These are phyloP conservation scores for Eudorcas thomsonii DNA, from an alignment of 2,113 vertebrate genomes.

Conservation along the genomic window DNA sequence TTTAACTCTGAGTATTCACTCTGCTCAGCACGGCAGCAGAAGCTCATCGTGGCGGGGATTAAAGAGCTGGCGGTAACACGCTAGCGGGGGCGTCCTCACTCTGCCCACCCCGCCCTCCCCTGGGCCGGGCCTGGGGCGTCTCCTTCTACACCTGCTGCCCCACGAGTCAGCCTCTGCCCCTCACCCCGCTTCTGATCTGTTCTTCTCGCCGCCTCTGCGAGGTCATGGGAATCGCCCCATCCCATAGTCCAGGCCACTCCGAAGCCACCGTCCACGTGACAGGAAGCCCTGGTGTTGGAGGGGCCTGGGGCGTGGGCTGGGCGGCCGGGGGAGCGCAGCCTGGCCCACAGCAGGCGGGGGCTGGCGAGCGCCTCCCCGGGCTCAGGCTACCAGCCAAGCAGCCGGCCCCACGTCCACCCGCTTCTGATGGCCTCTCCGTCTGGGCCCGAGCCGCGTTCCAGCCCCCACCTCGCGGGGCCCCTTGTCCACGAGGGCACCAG, in stretches of 20 bases:
- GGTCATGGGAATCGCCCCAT: neutral
- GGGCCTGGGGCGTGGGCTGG: neutral
- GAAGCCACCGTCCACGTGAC: neutral
- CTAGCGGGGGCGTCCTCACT: fast-evolving
- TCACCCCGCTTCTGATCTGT: neutral
- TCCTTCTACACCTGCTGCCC: neutral
- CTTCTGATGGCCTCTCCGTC: fast-evolving
- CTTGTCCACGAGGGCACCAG: fast-evolving
- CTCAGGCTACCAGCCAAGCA: neutral
- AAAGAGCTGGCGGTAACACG: neutral
- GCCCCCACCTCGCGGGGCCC: fast-evolving
- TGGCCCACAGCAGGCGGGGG: neutral
- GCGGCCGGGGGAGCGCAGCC: neutral
- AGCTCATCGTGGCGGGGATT: fast-evolving
- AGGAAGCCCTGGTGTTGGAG: neutral
- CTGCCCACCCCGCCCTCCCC: neutral
- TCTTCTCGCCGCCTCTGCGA: neutral
- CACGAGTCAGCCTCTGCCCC: neutral
- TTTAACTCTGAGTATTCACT: fast-evolving
- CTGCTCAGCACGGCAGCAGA: fast-evolving
- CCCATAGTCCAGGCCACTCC: neutral
- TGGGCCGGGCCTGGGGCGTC: fast-evolving
- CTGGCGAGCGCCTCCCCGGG: neutral
- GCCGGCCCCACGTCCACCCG: fast-evolving
- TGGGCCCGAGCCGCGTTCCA: fast-evolving